A percentile compares a stretch with the other conserved stretches of the same genome.
These are phyloP conservation scores for Falcaria lacertinaria DNA, from an alignment of 2,888 invertebrate species.

Conservation along the genomic window DNA sequence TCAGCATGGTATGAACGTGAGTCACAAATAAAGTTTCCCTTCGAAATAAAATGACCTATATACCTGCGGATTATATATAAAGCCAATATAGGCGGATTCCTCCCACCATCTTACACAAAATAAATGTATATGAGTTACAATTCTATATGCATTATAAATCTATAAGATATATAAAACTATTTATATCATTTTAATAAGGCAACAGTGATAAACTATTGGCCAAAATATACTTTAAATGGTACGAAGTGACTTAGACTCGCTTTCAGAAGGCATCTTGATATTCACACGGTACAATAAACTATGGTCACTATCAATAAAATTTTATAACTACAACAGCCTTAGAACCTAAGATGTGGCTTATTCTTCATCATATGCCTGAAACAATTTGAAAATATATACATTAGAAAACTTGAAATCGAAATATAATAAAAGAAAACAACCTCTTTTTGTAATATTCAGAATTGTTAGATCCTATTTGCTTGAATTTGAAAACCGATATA, in stretches of 20 bases:
- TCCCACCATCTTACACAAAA: neutral
- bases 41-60: too few relatives aligned
- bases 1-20: too few relatives aligned
- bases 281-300: conserved; percentile 55
- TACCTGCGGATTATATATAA: too few relatives aligned
- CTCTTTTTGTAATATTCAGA: too few relatives aligned
- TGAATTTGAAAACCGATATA: too few relatives aligned
- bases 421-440: too few relatives aligned
- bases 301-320: conserved; percentile 54
- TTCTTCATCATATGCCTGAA: conserved; percentile 92
- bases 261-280: conserved; percentile 54
- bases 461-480: too few relatives aligned
- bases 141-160: neutral
- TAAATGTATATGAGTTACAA: neutral
- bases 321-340: conserved; percentile 53
- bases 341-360: conserved; percentile 92
- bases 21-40: too few relatives aligned
- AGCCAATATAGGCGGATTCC: too few relatives aligned
- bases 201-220: conserved; percentile 13
- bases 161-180: neutral
- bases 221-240: conserved; percentile 60
- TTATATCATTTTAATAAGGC: neutral
- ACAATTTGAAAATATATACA: conserved; percentile 38
- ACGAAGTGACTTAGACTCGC: conserved; percentile 61
- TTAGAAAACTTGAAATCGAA: conserved; percentile 1